Percentiles rank a stretch among this genome's conserved stretches.
Conservation (phyloP, 2,113 vertebrate species). For the Setophaga petechia region DNA sequence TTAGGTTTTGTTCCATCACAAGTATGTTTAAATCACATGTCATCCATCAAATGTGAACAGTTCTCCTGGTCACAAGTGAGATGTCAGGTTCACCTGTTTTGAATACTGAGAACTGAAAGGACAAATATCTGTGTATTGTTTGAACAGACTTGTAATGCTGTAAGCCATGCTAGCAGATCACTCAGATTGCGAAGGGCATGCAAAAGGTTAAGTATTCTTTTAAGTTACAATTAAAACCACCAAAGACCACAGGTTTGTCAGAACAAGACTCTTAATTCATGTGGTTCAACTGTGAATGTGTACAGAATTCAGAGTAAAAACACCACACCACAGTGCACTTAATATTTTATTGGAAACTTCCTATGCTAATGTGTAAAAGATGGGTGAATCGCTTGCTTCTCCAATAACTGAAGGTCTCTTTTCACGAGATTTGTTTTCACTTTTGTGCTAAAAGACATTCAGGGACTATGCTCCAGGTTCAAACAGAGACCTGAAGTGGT, state of each 20-base stretch:
- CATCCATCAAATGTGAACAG: neutral
- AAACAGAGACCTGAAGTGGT: neutral
- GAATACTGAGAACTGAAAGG: neutral
- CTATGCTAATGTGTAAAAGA: neutral
- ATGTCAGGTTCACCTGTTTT: neutral
- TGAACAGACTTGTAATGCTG: neutral
- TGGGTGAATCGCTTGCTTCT: neutral
- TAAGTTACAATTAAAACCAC: neutral
- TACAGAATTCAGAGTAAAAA: neutral
- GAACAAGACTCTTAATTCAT: neutral
- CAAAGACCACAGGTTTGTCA: neutral
- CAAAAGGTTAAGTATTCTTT: neutral
- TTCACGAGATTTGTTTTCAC: neutral
- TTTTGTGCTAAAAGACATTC: neutral
- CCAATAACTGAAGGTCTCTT: neutral
- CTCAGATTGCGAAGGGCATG: neutral
- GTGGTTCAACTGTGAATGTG: neutral
- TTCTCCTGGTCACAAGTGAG: neutral
- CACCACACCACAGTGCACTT: neutral
- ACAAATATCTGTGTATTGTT: neutral
- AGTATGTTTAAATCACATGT: neutral
- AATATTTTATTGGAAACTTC: neutral
- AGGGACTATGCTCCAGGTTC: neutral
- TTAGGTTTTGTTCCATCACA: neutral
- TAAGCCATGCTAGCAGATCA: neutral